Evolutionary conservation across 2,797 vertebrate species (phyloP).

Genomic region (Enteromius afrohamiltoni): DNA sequence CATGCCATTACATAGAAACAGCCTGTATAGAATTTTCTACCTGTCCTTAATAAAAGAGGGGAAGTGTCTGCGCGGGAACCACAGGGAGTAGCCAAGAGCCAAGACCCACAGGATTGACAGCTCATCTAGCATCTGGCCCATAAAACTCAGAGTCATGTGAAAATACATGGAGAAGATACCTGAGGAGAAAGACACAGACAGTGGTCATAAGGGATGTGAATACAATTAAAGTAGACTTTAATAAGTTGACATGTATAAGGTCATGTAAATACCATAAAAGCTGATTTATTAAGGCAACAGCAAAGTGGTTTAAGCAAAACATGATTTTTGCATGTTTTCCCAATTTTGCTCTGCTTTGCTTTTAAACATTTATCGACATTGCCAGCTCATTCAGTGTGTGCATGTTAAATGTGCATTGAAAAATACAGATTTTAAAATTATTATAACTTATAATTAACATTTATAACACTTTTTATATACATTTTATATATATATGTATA

Average conservation of each 20-base stretch:
- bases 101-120: conserved; percentile 93
- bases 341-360: neutral
- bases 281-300: neutral
- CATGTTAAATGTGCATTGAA: neutral
- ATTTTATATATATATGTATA: neutral
- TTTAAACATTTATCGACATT: neutral
- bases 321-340: neutral
- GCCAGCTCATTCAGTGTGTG: neutral
- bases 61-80: conserved; percentile 87
- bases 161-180: conserved; percentile 92
- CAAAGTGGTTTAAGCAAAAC: neutral
- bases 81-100: conserved; percentile 83
- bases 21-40: conserved; percentile 66
- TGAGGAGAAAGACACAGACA: conserved; percentile 58
- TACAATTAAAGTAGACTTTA: conserved; percentile 8
- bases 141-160: conserved; percentile 94
- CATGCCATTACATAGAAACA: neutral
- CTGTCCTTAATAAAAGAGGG: conserved; percentile 87
- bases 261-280: neutral
- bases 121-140: conserved; percentile 94
- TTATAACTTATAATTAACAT: neutral
- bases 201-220: neutral
- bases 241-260: neutral
- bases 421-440: neutral
- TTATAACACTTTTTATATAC: neutral